These are phyloP conservation scores for Turritopsis dohrnii DNA, from an alignment of 30 jellyfish, hydroid and myxozoan genomes.

Conservation along the genomic window DNA sequence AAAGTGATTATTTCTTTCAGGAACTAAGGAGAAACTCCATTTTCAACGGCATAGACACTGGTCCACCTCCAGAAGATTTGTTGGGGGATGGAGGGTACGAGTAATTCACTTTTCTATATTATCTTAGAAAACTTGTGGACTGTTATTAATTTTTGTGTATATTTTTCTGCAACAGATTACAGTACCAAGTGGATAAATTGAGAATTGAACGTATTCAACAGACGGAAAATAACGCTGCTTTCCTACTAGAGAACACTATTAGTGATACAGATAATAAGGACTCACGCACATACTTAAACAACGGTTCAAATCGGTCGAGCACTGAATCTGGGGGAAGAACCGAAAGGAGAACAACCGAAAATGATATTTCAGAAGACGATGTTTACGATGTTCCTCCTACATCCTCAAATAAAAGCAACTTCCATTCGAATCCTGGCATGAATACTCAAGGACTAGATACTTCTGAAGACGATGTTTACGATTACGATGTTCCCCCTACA, in stretches of 20 bases:
- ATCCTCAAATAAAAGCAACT: too few species aligned
- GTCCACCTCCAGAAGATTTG: neutral
- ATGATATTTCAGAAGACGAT: too few species aligned
- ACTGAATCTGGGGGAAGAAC: neutral
- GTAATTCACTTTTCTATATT: neutral
- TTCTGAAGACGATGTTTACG: neutral
- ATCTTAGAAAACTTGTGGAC: neutral
- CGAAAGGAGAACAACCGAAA: too few species aligned
- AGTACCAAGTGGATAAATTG: neutral
- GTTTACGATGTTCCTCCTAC: too few species aligned
- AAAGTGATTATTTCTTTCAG: neutral
- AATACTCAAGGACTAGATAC: neutral
- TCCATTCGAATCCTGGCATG: neutral
- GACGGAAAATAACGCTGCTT: neutral
- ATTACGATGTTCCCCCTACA: neutral
- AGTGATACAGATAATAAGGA: neutral
- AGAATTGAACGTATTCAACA: neutral
- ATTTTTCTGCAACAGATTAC: neutral
- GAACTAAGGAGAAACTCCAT: neutral
- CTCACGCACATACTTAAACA: neutral
- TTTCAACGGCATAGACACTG: neutral
- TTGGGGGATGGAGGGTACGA: neutral
- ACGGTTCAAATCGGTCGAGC: neutral
- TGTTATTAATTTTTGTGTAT: neutral
- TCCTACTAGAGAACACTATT: too few species aligned